Evolutionary conservation across 2,888 invertebrate species (phyloP).

Genomic region (Cremastinae sp.): DNA sequence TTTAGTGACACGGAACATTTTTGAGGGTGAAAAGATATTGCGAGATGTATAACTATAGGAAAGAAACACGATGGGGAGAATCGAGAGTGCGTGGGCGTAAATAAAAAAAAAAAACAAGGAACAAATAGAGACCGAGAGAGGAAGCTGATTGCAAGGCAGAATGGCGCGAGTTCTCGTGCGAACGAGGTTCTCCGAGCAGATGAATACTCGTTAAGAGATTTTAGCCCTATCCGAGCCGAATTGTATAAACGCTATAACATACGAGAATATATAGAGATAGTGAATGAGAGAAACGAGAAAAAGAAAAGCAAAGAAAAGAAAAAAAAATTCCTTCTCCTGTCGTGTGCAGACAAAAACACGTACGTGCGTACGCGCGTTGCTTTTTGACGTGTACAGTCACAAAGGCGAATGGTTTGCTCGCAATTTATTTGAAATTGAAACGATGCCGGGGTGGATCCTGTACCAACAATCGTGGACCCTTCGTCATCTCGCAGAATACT

Average conservation of each 20-base stretch:
- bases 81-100: background rate
- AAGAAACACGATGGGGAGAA: background rate
- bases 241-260: conserved; percentile 55
- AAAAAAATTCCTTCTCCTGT: conserved; percentile 30
- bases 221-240: conserved; percentile 29
- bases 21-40: background rate
- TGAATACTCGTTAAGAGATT: conserved; percentile 39
- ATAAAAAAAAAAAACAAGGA: conserved; percentile 6
- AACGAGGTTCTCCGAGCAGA: conserved; percentile 18
- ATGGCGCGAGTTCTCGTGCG: conserved; percentile 9
- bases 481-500: conserved; percentile 63
- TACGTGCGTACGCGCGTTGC: conserved; percentile 8
- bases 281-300: no score
- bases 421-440: conserved; percentile 58
- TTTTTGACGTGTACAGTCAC: no score
- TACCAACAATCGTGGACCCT: conserved; percentile 45
- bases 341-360: conserved; percentile 21
- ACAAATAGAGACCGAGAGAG: conserved; percentile 37
- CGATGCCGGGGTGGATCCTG: conserved; percentile 25
- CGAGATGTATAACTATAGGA: conserved; percentile 30
- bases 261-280: conserved; percentile 64
- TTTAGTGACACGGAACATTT: conserved; percentile 8
- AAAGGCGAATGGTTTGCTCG: conserved; percentile 19
- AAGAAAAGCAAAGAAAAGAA: conserved; percentile 57
- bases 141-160: conserved; percentile 39